Evolutionary conservation across 2,888 invertebrate species (phyloP), one percentile per base, ranked within the genome.

Genomic region (Torymus auratus): DNA sequence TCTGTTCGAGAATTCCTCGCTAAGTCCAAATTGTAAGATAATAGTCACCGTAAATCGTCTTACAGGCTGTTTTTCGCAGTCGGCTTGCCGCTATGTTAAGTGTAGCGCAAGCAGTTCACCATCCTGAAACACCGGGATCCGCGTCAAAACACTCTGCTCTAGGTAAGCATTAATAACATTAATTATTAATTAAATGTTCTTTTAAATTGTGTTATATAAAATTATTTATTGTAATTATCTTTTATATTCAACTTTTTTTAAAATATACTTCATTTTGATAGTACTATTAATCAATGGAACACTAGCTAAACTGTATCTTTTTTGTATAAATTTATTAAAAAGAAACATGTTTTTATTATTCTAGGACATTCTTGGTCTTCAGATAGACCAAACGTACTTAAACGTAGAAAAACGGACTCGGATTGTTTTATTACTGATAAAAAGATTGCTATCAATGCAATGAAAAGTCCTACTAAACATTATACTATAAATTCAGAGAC

Each of bases 121-220:
- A 83, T 73, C 76, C 83, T 14, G 83, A 83, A 73, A 79, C 81
- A 53, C 78, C 82, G 65, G 82, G 81, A 64, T 82, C 84, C n/a
- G 68, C 83, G 17, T 74, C 84, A 53, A 75, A 80, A 77, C 83
- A 78, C 71, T 77, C 83, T 17, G 58, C 52, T 53, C 74, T 83
- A 65, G 79, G 83, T 83, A 78, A 83, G 74, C 56, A 72, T 52
- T n/a, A 52, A 12, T 20, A 15, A 5, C 53, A 20, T 28, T 28
- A 28, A 28, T 28, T 28, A 28, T 28, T 28, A 28, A 28, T 28
- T 28, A 7, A 28, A 28, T 28, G 5, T 28, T 28, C 28, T 28
- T 28, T 28, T 28, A 28, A 28, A 28, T 5, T 28, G 28, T 20
- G 7, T 56, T 69, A 50, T 3, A n/a, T 60, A 55, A 20, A 20